Evolutionary conservation across 2,797 vertebrate genomes (phyloP), one percentile per base, ranked within the genome.

Genomic region (Coccyzus lansbergi): DNA sequence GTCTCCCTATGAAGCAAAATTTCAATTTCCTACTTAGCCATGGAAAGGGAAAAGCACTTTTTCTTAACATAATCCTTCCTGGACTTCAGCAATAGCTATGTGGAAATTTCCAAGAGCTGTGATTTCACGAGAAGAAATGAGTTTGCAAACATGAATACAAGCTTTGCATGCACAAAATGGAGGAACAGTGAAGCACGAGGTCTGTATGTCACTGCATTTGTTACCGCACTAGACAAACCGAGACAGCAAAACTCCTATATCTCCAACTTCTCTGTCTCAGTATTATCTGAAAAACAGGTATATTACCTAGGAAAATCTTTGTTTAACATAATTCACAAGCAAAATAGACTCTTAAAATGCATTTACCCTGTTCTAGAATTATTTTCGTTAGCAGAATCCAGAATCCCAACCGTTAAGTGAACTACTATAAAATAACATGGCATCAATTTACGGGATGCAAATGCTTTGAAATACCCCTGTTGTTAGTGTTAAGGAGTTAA

Each of bases 21-120:
- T 96, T 93, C 86, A 63, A 90, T 98, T 96, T 97, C 74, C 90
- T 94, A 90, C 80, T 96, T 96, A 97, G 91, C 92, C 86, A 91
- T 26, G 86, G 65, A 95, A 95, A 69, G 49, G 31, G 29, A 63
- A 91, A 83, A 93, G 49, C 78, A 52, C 38, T 91, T 91, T 91
- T 87, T 80, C 93, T 91, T 94, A 85, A 77, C 34, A 67, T 74
- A 55, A 40, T 88, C 70, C 82, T 96, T 83, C 86, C 68, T 80
- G 87, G 94, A 92, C 90, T 92, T 95, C 81, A 91, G 94, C 90
- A 92, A 59, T 68, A 94, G 92, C 86, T 81, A 46, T 7, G 16
- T 44, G 79, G 82, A 65, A 29, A 11, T 56, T 92, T 95, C 59
- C 56, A 91, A 78, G 59, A 68, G 79, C 95, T 92, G 92, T 16